Evolutionary conservation across 2,113 vertebrate genomes (phyloP).

Genomic region (Heptranchias perlo): DNA sequence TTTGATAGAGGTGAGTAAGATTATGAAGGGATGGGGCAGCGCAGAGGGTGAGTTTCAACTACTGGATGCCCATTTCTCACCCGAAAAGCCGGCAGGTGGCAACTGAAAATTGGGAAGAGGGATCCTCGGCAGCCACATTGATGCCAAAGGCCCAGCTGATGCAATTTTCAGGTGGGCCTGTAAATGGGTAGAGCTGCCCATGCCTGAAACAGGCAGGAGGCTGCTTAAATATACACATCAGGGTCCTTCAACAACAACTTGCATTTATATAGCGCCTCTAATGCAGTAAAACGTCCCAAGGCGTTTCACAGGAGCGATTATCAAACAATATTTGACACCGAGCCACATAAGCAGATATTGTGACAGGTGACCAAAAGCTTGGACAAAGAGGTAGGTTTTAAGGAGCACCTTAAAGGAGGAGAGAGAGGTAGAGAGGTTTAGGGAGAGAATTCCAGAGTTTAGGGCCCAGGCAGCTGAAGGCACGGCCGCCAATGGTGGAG

Average conservation of each 20-base stretch:
- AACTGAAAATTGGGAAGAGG: not conserved
- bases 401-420: not conserved
- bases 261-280: not conserved
- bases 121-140: not conserved
- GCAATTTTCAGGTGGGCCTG: not conserved
- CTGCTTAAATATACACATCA: not conserved
- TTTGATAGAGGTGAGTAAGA: not conserved
- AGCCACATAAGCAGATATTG: not conserved
- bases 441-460: not conserved
- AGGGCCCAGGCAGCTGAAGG: not conserved
- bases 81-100: not conserved
- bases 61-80: no score
- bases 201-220: not conserved
- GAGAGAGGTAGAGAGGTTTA: not conserved
- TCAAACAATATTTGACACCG: not conserved
- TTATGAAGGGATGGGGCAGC: not conserved
- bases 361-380: not conserved
- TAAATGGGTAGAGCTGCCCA: not conserved
- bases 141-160: not conserved
- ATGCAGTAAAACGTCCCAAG: not conserved
- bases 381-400: no score
- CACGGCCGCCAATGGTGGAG: not conserved
- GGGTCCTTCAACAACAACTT: not conserved
- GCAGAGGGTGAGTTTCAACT: not conserved
- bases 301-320: not conserved